Evolutionary conservation across 2,113 vertebrate genomes (phyloP), one percentile per base, ranked within the genome.

Genomic region (Terrapene triunguis): DNA sequence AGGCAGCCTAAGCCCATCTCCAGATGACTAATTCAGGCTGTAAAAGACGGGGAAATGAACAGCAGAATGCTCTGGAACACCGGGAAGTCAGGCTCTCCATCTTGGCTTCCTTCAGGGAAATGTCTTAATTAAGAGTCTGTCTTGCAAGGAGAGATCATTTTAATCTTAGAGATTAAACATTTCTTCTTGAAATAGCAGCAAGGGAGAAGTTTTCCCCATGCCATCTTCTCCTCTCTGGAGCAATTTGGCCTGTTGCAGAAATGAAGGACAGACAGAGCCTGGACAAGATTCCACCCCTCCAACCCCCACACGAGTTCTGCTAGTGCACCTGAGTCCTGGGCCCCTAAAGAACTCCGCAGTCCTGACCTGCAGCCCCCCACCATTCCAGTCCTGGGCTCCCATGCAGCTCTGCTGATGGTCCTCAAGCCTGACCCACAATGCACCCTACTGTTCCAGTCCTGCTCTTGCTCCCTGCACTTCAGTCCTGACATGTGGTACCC

Each of bases 91-190:
- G 96, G 93, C 91, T 96, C 94, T 96, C 96, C 96, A 97, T 94
- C 89, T 96, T 96, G 92, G 88, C 88, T 95, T 97, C 91, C 96
- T 97, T 95, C 95, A 94, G 97, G 96, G 96, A 97, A 96, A 97
- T 94, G 54, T 96, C 94, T 97, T 97, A 97, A 97, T 97, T 96
- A 97, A 97, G 96, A 96, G 87, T 79, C 88, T 95, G 80, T 89
- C 90, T 97, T 96, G 93, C 84, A 96, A 92, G 92, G 83, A 97
- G 90, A 93, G 91, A 95, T 80, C 85, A 97, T 97, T 93, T 95
- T 84, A 86, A 97, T 88, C 93, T 94, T 83, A 0, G 1, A 78
- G 24, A 25, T 78, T 78, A 29, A 78, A 78, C 42, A 29, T 29
- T 44, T 78, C 74, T 44, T 93, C 86, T 92, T 85, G 85, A 83